These are phyloP conservation scores for Lasioglossum oenotherae DNA, from an alignment of 2,888 invertebrate species.

Conservation along the genomic window DNA sequence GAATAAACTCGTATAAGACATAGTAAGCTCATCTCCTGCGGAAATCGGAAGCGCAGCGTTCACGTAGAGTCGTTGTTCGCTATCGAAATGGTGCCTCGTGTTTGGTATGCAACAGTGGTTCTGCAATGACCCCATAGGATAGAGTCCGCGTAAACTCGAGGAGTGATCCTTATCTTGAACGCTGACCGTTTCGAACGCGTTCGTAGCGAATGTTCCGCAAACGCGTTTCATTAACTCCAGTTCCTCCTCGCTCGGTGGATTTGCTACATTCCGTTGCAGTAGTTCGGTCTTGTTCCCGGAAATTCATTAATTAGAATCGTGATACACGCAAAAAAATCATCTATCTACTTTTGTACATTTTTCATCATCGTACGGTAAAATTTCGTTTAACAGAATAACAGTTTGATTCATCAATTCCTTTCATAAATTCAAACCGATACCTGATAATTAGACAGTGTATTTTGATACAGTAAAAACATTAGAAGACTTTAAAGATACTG, in stretches of 20 bases:
- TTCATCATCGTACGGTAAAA: background rate
- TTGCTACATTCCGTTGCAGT: slow-evolving; percentile 85
- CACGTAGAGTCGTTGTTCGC: slow-evolving; percentile 86
- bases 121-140: slow-evolving; percentile 88
- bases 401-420: background rate
- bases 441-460: background rate
- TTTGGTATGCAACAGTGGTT: slow-evolving; percentile 90
- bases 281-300: slow-evolving; percentile 66
- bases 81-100: slow-evolving; percentile 87
- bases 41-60: slow-evolving; percentile 87
- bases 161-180: slow-evolving; percentile 81
- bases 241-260: slow-evolving; percentile 86
- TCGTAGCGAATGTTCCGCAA: slow-evolving; percentile 88
- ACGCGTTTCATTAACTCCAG: slow-evolving; percentile 86
- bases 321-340: background rate
- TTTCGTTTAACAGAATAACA: background rate
- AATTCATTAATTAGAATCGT: slow-evolving; percentile 9
- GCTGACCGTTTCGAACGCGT: slow-evolving; percentile 88
- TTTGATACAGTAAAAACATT: background rate
- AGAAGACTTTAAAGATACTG: background rate
- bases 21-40: slow-evolving; percentile 88
- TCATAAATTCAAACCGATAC: background rate
- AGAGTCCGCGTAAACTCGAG: slow-evolving; percentile 87
- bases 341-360: background rate
- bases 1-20: slow-evolving; percentile 88